A percentile compares a stretch with the other conserved stretches of the same genome.
Conservation (phyloP, 2,113 vertebrate species). For the Datnioides undecimradiatus region DNA sequence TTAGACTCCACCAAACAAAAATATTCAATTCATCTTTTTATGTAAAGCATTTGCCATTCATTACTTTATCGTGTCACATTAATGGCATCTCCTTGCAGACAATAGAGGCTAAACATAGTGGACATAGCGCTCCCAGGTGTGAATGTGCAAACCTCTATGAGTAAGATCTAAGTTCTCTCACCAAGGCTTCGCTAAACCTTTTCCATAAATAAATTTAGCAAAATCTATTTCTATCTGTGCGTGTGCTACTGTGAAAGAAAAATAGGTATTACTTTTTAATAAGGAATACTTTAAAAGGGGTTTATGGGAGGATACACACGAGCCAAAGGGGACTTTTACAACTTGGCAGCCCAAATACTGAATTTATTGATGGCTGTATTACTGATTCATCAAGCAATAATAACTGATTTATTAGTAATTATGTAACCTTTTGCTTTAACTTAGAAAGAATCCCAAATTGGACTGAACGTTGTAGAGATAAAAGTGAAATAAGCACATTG, state of each 20-base stretch:
- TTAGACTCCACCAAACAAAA: constrained; percentile 22
- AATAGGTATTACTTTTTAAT: constrained; percentile 17
- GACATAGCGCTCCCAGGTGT: constrained; percentile 19
- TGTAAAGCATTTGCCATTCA: background rate
- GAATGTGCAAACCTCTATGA: constrained; percentile 7
- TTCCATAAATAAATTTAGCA: background rate
- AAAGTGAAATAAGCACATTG: background rate
- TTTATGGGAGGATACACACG: constrained; percentile 17
- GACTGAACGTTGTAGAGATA: background rate
- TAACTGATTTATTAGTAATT: constrained; percentile 7
- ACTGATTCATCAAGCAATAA: constrained; percentile 18
- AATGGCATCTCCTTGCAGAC: background rate
- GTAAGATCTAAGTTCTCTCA: constrained; percentile 4
- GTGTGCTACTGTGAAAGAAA: background rate
- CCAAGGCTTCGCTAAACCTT: background rate
- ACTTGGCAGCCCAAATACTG: background rate
- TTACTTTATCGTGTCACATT: background rate
- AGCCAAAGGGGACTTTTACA: constrained; percentile 15
- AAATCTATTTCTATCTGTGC: background rate
- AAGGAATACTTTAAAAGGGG: constrained; percentile 2
- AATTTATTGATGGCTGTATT: background rate
- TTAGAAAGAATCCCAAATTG: background rate
- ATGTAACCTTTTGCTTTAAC: background rate
- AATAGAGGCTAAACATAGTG: background rate
- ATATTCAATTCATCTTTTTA: constrained; percentile 18